phyloP scores from a whole-genome alignment of 2,797 vertebrate species.

The Cetoscarus ocellatus region DNA sequence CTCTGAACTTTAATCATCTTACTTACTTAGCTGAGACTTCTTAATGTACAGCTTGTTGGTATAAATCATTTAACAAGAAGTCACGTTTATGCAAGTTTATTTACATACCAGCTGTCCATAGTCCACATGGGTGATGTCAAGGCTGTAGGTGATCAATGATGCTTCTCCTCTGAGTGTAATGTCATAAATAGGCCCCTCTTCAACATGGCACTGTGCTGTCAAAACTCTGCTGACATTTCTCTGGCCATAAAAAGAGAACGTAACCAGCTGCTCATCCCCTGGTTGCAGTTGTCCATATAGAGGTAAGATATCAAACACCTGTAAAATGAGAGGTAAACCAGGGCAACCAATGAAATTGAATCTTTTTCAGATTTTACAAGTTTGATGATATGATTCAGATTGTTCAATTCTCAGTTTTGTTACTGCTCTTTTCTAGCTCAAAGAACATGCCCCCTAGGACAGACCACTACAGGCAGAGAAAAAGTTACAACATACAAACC shows the following conservation, averaged over 20 bases:
- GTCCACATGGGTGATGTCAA: conserved; percentile 82
- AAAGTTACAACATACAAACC: no score
- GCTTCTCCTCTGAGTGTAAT: conserved; percentile 86
- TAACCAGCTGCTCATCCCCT: conserved; percentile 79
- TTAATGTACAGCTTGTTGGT: not conserved
- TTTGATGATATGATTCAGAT: no score
- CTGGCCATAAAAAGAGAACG: conserved; percentile 89
- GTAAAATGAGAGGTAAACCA: conserved; percentile 9
- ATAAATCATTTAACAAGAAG: not conserved
- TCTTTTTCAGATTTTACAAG: not conserved
- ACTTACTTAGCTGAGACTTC: not conserved
- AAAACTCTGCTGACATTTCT: conserved; percentile 76
- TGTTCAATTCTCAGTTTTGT: no score
- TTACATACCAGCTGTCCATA: conserved; percentile 88
- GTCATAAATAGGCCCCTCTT: conserved; percentile 89
- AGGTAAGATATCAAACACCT: conserved; percentile 92
- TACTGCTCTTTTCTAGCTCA: no score
- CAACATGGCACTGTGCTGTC: conserved; percentile 85
- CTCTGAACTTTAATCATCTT: no score
- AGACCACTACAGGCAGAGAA: no score
- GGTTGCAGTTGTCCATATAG: conserved; percentile 84
- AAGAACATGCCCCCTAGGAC: no score
- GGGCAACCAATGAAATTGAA: not conserved
- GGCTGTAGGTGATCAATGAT: conserved; percentile 84
- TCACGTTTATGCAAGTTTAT: not conserved